Percentiles rank a stretch among this genome's conserved stretches.
These are phyloP conservation scores for Leptinotarsa texana DNA, from an alignment of 1,140 invertebrate genomes.

Conservation along the genomic window DNA sequence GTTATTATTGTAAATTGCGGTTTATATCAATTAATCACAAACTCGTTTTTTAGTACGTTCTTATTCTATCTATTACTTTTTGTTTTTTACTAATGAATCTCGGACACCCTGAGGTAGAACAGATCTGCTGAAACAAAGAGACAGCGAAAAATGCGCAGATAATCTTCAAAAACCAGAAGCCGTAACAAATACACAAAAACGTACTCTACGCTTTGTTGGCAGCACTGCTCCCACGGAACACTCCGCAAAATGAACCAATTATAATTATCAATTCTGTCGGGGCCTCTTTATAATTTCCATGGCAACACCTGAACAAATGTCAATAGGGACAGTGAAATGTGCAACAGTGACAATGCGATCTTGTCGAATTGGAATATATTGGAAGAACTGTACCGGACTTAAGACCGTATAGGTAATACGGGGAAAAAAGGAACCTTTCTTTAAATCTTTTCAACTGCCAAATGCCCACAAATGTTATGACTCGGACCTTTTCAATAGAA, in stretches of 20 bases:
- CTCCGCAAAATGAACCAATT: slow-evolving; percentile 1
- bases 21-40: too few relatives aligned
- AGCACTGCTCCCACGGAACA: not conserved
- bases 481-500: slow-evolving; percentile 27
- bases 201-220: too few relatives aligned
- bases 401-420: slow-evolving; percentile 23
- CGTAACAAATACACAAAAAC: too few relatives aligned
- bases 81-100: too few relatives aligned
- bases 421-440: slow-evolving; percentile 20
- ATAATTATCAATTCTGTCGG: not conserved
- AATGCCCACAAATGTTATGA: slow-evolving; percentile 32
- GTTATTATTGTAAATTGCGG: too few relatives aligned
- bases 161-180: too few relatives aligned
- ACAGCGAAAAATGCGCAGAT: too few relatives aligned
- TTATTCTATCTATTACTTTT: too few relatives aligned
- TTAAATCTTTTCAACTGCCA: slow-evolving; percentile 8
- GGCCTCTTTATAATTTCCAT: not conserved
- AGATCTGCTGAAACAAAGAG: too few relatives aligned
- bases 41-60: too few relatives aligned
- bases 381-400: slow-evolving; percentile 28
- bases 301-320: not conserved
- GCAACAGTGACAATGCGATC: not conserved
- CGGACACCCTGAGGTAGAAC: too few relatives aligned
- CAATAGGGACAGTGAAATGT: not conserved
- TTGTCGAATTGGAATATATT: not conserved